Base-by-base conservation (phyloP, 2,797 vertebrate species). In the Coreius guichenoti region DNA sequence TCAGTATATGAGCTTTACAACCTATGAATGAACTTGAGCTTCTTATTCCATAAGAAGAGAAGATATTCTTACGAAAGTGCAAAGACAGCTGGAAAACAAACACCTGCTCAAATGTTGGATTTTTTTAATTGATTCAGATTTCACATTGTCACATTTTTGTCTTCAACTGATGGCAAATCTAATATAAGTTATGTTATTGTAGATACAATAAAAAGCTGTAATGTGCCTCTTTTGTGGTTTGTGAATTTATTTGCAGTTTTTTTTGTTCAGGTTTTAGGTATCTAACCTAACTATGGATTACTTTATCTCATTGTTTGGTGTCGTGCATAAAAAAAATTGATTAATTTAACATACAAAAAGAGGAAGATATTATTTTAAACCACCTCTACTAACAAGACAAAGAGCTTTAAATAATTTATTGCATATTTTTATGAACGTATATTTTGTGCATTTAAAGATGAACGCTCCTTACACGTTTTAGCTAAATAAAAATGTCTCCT, bases 181-280 rank as follows among this genome's bases (percentile, higher is more conserved):
- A 31, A 45, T 21, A 8, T 31, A 29, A 23, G 5, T 43, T 31
- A 54, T 69, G 13, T 56, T 12, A n/a, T 58, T 68, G n/a, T 45
- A 19, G 2, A 68, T 45, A 11, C 63, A 84, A 84, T 84, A 78
- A 84, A 68, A 45, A 19, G 19, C 16, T 68, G 8, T 39, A 5
- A 49, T 67, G 14, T 54, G 23, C 21, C 26, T 65, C 29, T 9
- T 76, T 9, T 3, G 14, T 67, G 21, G 47, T 61, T 73, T 61
- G 68, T 23, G 17, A 43, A 16, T 70, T 70, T 70, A 69, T 81
- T 69, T 51, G 13, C 4, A n/a, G 0, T n/a, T 47, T 47, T 70
- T 45, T 26, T 0, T 63, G 5, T 58, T 61, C 4, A 11, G n/a
- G 1, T 9, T 75, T 51, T 21, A 31, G 3, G 11, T 14, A 23